Evolutionary conservation across 23 tunicate species (phyloP).

Genomic region (Halocynthia roretzi): DNA sequence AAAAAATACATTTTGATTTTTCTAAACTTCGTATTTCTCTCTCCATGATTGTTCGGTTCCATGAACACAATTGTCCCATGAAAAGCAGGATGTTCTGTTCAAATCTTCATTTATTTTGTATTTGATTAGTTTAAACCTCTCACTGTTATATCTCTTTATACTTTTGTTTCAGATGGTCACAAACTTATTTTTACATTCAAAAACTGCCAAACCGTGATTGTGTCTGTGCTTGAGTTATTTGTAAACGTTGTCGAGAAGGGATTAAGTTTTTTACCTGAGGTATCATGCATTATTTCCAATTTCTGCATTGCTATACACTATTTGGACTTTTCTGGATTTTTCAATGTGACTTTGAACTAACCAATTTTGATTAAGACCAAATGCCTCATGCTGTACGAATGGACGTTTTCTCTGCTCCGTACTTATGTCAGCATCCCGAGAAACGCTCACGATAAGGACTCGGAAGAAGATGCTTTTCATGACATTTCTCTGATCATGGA

Average conservation of each 20-base stretch:
- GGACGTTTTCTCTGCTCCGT: slow-evolving; percentile 38
- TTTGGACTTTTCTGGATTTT: too few relatives aligned
- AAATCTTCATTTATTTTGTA: too few relatives aligned
- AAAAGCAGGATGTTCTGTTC: too few relatives aligned
- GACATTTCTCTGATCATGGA: slow-evolving; percentile 59
- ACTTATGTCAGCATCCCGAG: slow-evolving; percentile 16
- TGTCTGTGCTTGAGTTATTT: slow-evolving; percentile 49
- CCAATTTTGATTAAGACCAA: slow-evolving; percentile 23
- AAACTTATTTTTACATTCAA: slow-evolving; percentile 43
- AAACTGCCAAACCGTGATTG: slow-evolving; percentile 26
- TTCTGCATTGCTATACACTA: too few relatives aligned
- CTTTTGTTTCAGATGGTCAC: slow-evolving; percentile 35
- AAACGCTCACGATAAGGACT: slow-evolving; percentile 14
- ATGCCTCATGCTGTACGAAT: slow-evolving; percentile 43
- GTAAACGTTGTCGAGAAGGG: slow-evolving; percentile 59
- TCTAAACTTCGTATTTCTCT: too few relatives aligned
- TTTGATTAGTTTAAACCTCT: neutral
- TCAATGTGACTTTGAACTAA: neutral
- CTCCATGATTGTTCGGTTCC: too few relatives aligned
- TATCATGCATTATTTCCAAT: slow-evolving; percentile 2
- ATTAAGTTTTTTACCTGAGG: slow-evolving; percentile 53
- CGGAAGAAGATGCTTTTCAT: slow-evolving; percentile 40
- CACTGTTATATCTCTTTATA: neutral
- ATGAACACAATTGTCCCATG: too few relatives aligned
- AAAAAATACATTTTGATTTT: too few relatives aligned